Conservation (phyloP, 1,140 invertebrate genomes). For the Cataglyphis hispanica region DNA sequence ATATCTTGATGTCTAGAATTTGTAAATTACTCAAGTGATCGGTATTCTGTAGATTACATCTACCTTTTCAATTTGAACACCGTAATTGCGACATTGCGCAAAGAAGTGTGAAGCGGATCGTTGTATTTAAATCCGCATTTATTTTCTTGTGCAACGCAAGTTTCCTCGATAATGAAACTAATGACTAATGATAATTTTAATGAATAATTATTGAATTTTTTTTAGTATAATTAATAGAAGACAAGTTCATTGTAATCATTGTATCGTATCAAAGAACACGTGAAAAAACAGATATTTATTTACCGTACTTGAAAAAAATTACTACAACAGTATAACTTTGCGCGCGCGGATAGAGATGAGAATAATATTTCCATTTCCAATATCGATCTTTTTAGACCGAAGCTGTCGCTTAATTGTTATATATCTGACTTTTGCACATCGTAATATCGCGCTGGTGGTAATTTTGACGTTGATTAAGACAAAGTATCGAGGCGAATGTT, state of each 20-base stretch:
- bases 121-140: constrained; percentile 25
- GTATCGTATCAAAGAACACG: not conserved
- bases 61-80: constrained; percentile 24
- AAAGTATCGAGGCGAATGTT: constrained; percentile 57
- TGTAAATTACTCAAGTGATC: constrained; percentile 30
- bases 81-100: constrained; percentile 59
- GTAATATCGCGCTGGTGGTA: constrained; percentile 10
- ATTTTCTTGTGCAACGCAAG: not conserved
- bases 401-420: constrained; percentile 52
- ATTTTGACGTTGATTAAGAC: constrained; percentile 62
- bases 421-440: constrained; percentile 39
- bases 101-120: constrained; percentile 12
- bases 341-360: not conserved
- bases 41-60: constrained; percentile 35
- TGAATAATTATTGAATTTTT: not conserved
- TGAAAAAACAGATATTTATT: not conserved
- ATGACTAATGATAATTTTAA: constrained; percentile 5
- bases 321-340: not conserved
- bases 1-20: constrained; percentile 40
- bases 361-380: constrained; percentile 18
- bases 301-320: not conserved
- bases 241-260: not conserved
- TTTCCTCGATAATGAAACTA: not conserved
- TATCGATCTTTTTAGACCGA: not conserved
- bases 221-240: not conserved